These are phyloP conservation scores for Branchinecta lynchi DNA, from an alignment of 1,140 invertebrate genomes.

Conservation along the genomic window DNA sequence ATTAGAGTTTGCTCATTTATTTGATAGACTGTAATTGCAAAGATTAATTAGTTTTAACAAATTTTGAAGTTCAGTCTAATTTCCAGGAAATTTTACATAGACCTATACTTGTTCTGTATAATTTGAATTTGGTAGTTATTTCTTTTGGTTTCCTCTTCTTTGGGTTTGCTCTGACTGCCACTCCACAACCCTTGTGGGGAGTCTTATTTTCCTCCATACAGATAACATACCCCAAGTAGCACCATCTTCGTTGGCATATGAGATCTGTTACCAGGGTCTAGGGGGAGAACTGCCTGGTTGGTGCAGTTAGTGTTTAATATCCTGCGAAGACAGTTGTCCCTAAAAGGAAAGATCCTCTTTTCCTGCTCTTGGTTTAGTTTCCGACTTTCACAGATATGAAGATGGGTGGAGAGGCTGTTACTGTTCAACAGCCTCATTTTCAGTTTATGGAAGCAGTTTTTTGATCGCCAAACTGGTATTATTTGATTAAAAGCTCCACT, in stretches of 20 bases:
- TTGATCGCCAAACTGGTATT: background rate
- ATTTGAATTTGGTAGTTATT: background rate
- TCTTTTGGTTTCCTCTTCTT: background rate
- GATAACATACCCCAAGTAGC: constrained; percentile 5
- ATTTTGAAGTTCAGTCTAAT: no score
- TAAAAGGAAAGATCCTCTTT: constrained; percentile 10
- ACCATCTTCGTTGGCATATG: constrained; percentile 5
- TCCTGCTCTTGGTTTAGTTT: constrained; percentile 1
- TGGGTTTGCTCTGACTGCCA: constrained; percentile 3
- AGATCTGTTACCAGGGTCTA: background rate
- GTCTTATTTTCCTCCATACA: constrained; percentile 4
- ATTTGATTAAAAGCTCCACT: background rate
- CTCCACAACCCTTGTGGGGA: background rate
- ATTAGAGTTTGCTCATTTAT: no score
- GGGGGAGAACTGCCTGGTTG: background rate
- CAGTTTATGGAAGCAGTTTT: background rate
- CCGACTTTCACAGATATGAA: background rate
- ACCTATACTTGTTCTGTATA: no score
- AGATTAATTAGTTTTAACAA: no score
- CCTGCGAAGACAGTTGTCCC: constrained; percentile 8
- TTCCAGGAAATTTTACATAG: no score
- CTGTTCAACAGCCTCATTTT: constrained; percentile 2
- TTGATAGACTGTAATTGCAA: no score
- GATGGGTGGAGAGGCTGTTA: background rate
- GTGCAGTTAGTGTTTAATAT: background rate